phyloP scores from a whole-genome alignment of 2,113 vertebrate genomes.

The Larimichthys polyactis region DNA sequence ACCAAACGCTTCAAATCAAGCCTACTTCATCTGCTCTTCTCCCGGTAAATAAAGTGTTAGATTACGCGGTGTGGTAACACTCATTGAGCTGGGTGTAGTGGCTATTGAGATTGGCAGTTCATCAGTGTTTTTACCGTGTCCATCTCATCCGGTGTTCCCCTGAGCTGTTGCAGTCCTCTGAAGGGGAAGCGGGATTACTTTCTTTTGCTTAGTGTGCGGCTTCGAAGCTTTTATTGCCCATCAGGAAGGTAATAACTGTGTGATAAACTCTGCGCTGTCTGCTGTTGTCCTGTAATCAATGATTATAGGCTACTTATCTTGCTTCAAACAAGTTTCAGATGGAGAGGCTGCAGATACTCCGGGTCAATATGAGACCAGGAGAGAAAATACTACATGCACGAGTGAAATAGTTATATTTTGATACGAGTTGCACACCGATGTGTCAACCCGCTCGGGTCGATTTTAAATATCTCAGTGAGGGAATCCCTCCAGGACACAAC shows the following conservation, averaged over 20 bases:
- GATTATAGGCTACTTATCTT: conserved; percentile 24
- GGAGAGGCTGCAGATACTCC: background rate
- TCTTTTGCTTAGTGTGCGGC: conserved; percentile 7
- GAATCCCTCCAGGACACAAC: conserved; percentile 28
- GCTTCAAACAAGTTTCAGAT: background rate
- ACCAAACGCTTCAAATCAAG: conserved; percentile 5
- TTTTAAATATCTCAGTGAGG: conserved; percentile 17
- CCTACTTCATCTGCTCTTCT: background rate
- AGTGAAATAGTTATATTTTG: background rate
- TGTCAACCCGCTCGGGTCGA: background rate
- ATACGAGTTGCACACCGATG: background rate
- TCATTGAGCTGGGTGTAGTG: background rate
- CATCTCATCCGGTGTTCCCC: background rate
- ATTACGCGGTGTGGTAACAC: background rate
- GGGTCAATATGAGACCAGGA: background rate
- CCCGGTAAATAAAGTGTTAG: conserved; percentile 30
- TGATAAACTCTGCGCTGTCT: conserved; percentile 27
- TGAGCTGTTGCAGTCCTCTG: background rate
- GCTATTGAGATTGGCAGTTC: conserved; percentile 29
- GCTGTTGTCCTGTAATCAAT: conserved; percentile 38
- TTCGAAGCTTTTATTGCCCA: conserved; percentile 35
- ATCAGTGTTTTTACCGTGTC: background rate
- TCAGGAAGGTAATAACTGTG: conserved; percentile 13
- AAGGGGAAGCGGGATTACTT: background rate
- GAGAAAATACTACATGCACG: background rate